Evolutionary conservation across 2,888 invertebrate genomes (phyloP).

Genomic region (Drosophila cyrtoloma): DNA sequence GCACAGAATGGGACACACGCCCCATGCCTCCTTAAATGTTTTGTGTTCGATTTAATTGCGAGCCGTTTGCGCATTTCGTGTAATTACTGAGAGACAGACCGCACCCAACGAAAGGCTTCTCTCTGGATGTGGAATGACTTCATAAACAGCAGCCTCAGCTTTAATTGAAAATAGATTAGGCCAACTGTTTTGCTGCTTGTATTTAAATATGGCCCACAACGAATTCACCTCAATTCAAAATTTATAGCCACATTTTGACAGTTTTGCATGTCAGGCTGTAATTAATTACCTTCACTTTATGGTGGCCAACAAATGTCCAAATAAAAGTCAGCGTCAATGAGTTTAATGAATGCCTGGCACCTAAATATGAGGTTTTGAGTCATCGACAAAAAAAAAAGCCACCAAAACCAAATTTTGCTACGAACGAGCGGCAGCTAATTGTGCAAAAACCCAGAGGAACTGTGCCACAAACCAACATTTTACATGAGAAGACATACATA

Average conservation of each 20-base stretch:
- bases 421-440: conserved; percentile 62
- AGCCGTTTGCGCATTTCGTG: conserved; percentile 50
- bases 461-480: conserved; percentile 26
- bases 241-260: conserved; percentile 59
- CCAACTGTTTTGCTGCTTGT: conserved; percentile 10
- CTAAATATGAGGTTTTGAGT: conserved; percentile 44
- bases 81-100: conserved; percentile 52
- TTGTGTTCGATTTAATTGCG: conserved; percentile 50
- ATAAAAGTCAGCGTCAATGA: conserved; percentile 68
- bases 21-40: neutral
- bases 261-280: conserved; percentile 70
- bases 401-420: conserved; percentile 37
- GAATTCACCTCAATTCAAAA: conserved; percentile 46
- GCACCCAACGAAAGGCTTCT: conserved; percentile 45
- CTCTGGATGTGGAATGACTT: conserved; percentile 56
- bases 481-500: neutral
- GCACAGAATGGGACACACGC: conserved; percentile 5
- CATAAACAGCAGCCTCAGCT: conserved; percentile 44
- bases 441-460: conserved; percentile 65
- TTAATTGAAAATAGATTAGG: conserved; percentile 64
- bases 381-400: conserved; percentile 23
- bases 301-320: conserved; percentile 61
- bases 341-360: conserved; percentile 52
- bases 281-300: conserved; percentile 67
- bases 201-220: conserved; percentile 33